Percentiles rank a stretch among this genome's conserved stretches.
phyloP scores from a whole-genome alignment of 1,140 invertebrate genomes.

The Adoxophyes honmai region DNA sequence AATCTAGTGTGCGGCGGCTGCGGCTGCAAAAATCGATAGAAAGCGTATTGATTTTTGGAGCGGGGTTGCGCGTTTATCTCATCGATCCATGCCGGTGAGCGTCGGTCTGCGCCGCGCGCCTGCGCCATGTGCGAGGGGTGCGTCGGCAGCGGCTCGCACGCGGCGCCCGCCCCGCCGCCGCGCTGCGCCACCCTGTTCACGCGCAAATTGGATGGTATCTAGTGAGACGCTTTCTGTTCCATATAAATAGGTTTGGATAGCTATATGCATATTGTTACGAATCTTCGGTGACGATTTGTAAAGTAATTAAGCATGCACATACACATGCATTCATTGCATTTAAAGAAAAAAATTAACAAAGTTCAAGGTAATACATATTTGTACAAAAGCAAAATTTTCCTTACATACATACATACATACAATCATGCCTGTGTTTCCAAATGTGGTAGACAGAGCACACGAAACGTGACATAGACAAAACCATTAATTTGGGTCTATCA shows the following conservation, averaged over 20 bases:
- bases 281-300: not conserved
- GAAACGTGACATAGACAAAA: too few relatives aligned
- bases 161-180: constrained; percentile 24
- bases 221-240: not conserved
- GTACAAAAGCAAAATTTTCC: too few relatives aligned
- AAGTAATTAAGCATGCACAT: not conserved
- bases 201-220: constrained; percentile 52
- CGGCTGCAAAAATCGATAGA: constrained; percentile 70
- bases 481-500: too few relatives aligned
- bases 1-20: constrained; percentile 69
- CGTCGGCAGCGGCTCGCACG: constrained; percentile 18
- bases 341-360: not conserved
- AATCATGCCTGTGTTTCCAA: too few relatives aligned
- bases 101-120: constrained; percentile 54
- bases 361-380: too few relatives aligned
- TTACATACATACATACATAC: too few relatives aligned
- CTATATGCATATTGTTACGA: too few relatives aligned
- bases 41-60: constrained; percentile 69
- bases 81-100: constrained; percentile 63
- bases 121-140: constrained; percentile 46
- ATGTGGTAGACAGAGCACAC: too few relatives aligned
- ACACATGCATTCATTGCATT: not conserved
- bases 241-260: too few relatives aligned
- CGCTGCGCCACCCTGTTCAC: constrained; percentile 61
- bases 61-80: constrained; percentile 75